These are phyloP conservation scores for Drosophila neutralis DNA, from an alignment of 2,888 invertebrate genomes.

Conservation along the genomic window DNA sequence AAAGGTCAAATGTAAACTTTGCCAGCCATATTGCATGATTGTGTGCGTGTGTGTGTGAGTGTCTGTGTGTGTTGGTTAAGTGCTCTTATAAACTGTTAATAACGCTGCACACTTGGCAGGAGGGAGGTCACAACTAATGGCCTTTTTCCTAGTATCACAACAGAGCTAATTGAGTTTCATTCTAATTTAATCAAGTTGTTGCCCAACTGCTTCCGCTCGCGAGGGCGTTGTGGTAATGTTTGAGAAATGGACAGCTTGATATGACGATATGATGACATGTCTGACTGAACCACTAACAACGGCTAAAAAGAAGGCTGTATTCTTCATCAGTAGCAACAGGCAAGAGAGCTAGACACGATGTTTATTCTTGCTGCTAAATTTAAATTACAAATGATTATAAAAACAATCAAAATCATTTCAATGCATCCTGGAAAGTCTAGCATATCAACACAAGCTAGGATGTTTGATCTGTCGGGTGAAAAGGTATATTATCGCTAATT, in stretches of 20 bases:
- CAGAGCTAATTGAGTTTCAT: conserved; percentile 56
- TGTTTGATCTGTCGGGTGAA: not conserved
- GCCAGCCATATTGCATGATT: conserved; percentile 19
- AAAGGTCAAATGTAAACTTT: conserved; percentile 63
- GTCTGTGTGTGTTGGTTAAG: not conserved
- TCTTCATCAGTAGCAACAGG: not conserved
- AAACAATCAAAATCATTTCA: not conserved
- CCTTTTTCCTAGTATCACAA: not conserved
- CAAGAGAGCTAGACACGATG: not conserved
- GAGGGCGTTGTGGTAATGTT: conserved; percentile 55
- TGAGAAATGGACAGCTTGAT: conserved; percentile 31
- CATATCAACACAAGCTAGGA: not conserved
- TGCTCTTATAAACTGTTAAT: conserved; percentile 20
- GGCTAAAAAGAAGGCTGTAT: not conserved
- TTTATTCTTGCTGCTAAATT: not conserved
- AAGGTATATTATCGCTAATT: not conserved
- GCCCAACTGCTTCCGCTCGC: conserved; percentile 42
- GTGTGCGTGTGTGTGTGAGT: not conserved
- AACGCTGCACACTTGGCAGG: not conserved
- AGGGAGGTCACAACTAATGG: conserved; percentile 22
- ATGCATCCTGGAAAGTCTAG: not conserved
- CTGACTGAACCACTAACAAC: not conserved
- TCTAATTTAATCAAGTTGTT: conserved; percentile 22
- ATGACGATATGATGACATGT: conserved; percentile 1
- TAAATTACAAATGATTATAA: not conserved